Percentiles rank a stretch among this genome's conserved stretches.
These are phyloP conservation scores for Leptinotarsa juncta DNA, from an alignment of 2,888 invertebrate species.

Conservation along the genomic window DNA sequence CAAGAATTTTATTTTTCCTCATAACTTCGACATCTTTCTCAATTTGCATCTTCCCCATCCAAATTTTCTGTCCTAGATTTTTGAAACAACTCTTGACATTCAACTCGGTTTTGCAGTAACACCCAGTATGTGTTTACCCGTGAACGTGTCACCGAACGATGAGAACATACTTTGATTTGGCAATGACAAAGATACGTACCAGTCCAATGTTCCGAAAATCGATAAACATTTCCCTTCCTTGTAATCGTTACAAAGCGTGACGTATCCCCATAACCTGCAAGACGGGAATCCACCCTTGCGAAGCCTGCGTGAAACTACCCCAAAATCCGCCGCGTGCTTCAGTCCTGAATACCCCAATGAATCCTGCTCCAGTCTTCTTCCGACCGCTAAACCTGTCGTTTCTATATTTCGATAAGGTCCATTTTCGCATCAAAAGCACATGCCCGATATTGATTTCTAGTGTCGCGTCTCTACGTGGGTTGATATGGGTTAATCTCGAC, in stretches of 20 bases:
- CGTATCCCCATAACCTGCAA: constrained; percentile 10
- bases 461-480: not conserved
- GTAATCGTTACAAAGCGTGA: not conserved
- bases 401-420: constrained; percentile 33
- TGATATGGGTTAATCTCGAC: constrained; percentile 13
- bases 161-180: not conserved
- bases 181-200: not conserved
- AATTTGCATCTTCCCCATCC: too few species aligned
- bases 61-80: too few species aligned
- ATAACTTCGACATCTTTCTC: too few species aligned
- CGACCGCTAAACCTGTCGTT: constrained; percentile 39
- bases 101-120: too few species aligned
- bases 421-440: constrained; percentile 42
- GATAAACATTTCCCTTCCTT: not conserved
- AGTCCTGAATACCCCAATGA: constrained; percentile 45
- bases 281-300: not conserved
- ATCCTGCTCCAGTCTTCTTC: constrained; percentile 48
- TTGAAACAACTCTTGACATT: too few species aligned
- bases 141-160: not conserved
- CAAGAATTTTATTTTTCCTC: too few species aligned
- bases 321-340: constrained; percentile 11
- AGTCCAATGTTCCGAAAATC: not conserved
- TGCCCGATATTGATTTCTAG: constrained; percentile 42
- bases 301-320: constrained; percentile 14
- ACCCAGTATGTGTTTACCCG: not conserved